These are phyloP conservation scores for Papilio protenor DNA, from an alignment of 2,888 invertebrate species.

Conservation along the genomic window DNA sequence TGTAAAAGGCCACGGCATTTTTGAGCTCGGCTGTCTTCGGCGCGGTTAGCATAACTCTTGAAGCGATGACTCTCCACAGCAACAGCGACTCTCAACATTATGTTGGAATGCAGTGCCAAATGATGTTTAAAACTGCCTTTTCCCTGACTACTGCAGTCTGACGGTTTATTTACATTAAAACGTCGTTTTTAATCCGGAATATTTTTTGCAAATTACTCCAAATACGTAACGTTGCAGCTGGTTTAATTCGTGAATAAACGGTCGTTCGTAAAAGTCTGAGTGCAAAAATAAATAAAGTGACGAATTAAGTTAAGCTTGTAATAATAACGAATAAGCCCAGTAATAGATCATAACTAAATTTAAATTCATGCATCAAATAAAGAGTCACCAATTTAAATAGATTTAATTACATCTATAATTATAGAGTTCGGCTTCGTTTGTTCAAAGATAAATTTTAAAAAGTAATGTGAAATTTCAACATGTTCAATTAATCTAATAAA, in stretches of 20 bases:
- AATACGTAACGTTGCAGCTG: background rate
- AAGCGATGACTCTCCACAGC: constrained; percentile 39
- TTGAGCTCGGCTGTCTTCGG: constrained; percentile 33
- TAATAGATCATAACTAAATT: background rate
- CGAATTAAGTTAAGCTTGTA: background rate
- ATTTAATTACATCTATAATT: background rate
- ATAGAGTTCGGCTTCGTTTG: background rate
- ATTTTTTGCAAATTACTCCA: background rate
- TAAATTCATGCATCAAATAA: background rate
- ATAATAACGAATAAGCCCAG: background rate
- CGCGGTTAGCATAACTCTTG: constrained; percentile 41
- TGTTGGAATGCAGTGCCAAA: constrained; percentile 40
- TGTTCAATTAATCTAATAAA: background rate
- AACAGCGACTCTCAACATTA: constrained; percentile 42
- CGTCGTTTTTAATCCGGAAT: background rate
- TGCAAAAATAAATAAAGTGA: background rate
- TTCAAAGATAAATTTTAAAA: background rate
- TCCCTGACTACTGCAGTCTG: constrained; percentile 23
- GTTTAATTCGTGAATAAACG: background rate
- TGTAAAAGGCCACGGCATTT: constrained; percentile 11
- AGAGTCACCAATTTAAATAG: background rate
- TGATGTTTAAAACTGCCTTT: constrained; percentile 38
- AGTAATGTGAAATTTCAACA: too few species aligned
- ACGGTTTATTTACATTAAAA: constrained; percentile 25
- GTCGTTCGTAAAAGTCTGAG: background rate